Evolutionary conservation across 2,113 vertebrate genomes (phyloP), one percentile per base, ranked within the genome.

Genomic region (Ptilonorhynchus violaceus): DNA sequence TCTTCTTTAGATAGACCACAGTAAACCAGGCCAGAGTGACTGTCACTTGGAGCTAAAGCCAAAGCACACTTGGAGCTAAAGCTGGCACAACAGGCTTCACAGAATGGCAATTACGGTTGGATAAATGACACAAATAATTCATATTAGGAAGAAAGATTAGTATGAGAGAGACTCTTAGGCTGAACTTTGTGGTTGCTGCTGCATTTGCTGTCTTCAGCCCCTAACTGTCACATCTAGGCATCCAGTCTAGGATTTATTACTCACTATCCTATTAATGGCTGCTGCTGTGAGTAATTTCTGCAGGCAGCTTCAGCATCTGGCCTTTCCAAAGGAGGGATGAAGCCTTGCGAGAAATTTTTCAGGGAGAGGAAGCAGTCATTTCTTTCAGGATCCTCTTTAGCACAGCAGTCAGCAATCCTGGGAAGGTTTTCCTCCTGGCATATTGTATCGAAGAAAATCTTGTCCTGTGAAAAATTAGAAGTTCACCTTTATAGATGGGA

Each of bases 361-460:
- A 73, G 97, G 6, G 95, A 55, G 4, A 98, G 88, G 9, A 98
- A 91, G 46, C 98, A 98, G 41, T 60, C 50, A 0, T 94, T 93
- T 59, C 97, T 96, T 39, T 96, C 88, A 13, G 92, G 82, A 31
- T 83, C 97, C 9, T 49, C 69, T 79, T 80, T 88, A 84, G 77
- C 74, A 53, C 97, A 98, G 83, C 97, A 98, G 7, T 87, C 75
- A 9, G 92, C 41, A 59, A 95, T 41, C 9, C 33, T 13, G 9
- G 80, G 58, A 31, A 97, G 81, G 10, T 92, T 92, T 49, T 92
- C 72, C 27, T 97, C 93, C 8, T 89, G 96, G 74, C 98, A 98
- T 39, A 98, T 68, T n/a, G 94, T 95, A 22, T 97, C 91, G 2
- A 98, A 83, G 88, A 98, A 97, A 79, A 96, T 79, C 20, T 25